A percentile compares a stretch with the other conserved stretches of the same genome.
These are phyloP conservation scores for Ptiloglossa arizonensis DNA, from an alignment of 1,140 invertebrate genomes.

Conservation along the genomic window DNA sequence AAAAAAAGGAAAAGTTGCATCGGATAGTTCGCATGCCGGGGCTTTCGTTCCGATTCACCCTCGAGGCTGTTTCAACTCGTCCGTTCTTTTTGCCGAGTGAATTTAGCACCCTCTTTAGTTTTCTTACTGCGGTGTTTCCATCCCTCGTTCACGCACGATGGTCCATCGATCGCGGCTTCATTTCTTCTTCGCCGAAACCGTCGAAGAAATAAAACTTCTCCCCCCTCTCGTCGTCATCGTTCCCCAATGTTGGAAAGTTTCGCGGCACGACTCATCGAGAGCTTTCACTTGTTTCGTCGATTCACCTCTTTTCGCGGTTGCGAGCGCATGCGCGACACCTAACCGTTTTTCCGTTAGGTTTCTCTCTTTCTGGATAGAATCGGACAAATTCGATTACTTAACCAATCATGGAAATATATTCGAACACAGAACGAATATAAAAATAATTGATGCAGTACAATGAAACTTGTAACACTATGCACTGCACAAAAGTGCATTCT, in stretches of 20 bases:
- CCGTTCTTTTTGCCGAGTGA: conserved; percentile 16
- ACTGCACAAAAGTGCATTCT: too few species aligned
- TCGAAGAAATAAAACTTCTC: conserved; percentile 22
- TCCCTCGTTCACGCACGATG: not conserved
- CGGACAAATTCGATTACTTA: too few species aligned
- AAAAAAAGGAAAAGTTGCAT: conserved; percentile 28
- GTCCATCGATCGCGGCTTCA: conserved; percentile 30
- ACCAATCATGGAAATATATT: too few species aligned
- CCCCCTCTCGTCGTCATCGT: too few species aligned
- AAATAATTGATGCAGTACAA: too few species aligned
- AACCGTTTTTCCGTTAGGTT: too few species aligned
- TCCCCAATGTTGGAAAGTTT: conserved; percentile 16
- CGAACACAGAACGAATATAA: too few species aligned
- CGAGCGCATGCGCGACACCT: too few species aligned
- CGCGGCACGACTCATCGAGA: not conserved
- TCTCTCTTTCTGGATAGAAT: too few species aligned
- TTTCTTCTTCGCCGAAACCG: conserved; percentile 25
- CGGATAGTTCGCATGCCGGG: conserved; percentile 15
- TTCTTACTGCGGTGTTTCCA: not conserved
- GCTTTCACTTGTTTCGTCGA: conserved; percentile 26
- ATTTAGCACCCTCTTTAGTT: conserved; percentile 40
- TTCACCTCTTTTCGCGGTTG: not conserved
- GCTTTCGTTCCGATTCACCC: conserved; percentile 31
- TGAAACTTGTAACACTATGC: too few species aligned
- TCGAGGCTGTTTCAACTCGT: conserved; percentile 15